phyloP scores from a whole-genome alignment of 37 sponge, comb jelly and placozoan genomes.

The Geodia barretti region DNA sequence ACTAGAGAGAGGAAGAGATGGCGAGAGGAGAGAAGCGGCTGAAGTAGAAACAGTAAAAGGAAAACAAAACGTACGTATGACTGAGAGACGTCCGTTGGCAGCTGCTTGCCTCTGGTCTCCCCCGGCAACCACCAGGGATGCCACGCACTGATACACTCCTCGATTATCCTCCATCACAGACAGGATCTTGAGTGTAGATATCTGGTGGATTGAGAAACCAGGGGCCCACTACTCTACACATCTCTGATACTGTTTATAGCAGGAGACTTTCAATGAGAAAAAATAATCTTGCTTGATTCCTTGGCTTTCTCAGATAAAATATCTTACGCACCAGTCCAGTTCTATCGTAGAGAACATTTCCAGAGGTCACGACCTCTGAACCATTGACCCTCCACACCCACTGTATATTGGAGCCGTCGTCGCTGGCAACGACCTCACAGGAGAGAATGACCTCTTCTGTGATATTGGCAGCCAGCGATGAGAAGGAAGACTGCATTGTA shows the following conservation, averaged over 20 bases:
- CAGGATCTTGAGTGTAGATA: slow-evolving; percentile 19
- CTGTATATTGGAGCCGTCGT: slow-evolving; percentile 26
- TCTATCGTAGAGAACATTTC: neutral
- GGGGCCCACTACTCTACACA: too few species aligned
- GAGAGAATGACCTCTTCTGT: neutral
- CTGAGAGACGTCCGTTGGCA: slow-evolving; percentile 3
- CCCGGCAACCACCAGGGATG: neutral
- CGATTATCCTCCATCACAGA: slow-evolving; percentile 14
- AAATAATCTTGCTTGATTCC: too few species aligned
- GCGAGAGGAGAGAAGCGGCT: neutral
- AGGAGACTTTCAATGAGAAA: too few species aligned
- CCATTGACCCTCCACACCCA: slow-evolving; percentile 48
- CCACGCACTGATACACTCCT: slow-evolving; percentile 63
- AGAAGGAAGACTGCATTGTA: slow-evolving; percentile 11
- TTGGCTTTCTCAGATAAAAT: too few species aligned
- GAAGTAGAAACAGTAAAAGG: neutral
- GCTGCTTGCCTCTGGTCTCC: neutral
- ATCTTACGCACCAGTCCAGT: slow-evolving; percentile 5
- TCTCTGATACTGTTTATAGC: too few species aligned
- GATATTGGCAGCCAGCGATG: slow-evolving; percentile 6
- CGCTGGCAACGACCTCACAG: slow-evolving; percentile 27
- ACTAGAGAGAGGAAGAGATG: neutral
- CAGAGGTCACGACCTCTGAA: neutral
- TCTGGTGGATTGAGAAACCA: too few species aligned
- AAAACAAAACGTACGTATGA: neutral